These are phyloP conservation scores for Drosophila algonquin DNA, from an alignment of 2,888 invertebrate genomes.

Conservation along the genomic window DNA sequence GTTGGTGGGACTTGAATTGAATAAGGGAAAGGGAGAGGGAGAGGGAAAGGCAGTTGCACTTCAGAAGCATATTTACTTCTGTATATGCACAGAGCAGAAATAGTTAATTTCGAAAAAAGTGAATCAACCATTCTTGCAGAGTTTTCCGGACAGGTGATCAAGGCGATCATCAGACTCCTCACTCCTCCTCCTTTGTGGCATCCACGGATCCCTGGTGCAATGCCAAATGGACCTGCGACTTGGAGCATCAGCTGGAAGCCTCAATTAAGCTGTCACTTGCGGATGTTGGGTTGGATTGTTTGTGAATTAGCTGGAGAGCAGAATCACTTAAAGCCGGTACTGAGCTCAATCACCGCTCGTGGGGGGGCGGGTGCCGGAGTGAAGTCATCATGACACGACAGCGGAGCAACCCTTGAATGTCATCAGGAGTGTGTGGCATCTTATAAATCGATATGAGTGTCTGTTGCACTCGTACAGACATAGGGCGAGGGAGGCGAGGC, in stretches of 20 bases:
- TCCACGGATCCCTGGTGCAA: too few species aligned
- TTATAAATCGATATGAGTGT: slow-evolving; percentile 77
- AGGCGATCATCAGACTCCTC: too few species aligned
- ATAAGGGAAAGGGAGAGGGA: too few species aligned
- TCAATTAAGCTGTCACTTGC: slow-evolving; percentile 42
- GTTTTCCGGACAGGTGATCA: too few species aligned
- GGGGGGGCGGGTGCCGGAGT: neutral
- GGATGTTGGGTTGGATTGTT: slow-evolving; percentile 62
- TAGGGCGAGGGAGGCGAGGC: neutral
- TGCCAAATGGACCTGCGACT: neutral
- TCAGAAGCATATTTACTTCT: too few species aligned
- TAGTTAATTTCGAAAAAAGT: too few species aligned
- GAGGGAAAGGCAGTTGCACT: too few species aligned
- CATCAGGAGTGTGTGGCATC: slow-evolving; percentile 64
- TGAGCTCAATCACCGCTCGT: slow-evolving; percentile 55
- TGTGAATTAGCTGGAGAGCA: slow-evolving; percentile 71
- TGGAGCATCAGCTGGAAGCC: neutral
- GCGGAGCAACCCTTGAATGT: slow-evolving; percentile 56
- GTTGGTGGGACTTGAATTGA: slow-evolving; percentile 20
- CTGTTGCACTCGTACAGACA: slow-evolving; percentile 52
- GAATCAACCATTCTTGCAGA: too few species aligned
- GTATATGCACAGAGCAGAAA: too few species aligned
- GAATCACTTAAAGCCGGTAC: slow-evolving; percentile 65
- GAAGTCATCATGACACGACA: slow-evolving; percentile 9
- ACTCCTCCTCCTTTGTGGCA: too few species aligned